A percentile compares a stretch with the other conserved stretches of the same genome.
phyloP scores from a whole-genome alignment of 2,797 vertebrate species.

The Natrix natrix region DNA sequence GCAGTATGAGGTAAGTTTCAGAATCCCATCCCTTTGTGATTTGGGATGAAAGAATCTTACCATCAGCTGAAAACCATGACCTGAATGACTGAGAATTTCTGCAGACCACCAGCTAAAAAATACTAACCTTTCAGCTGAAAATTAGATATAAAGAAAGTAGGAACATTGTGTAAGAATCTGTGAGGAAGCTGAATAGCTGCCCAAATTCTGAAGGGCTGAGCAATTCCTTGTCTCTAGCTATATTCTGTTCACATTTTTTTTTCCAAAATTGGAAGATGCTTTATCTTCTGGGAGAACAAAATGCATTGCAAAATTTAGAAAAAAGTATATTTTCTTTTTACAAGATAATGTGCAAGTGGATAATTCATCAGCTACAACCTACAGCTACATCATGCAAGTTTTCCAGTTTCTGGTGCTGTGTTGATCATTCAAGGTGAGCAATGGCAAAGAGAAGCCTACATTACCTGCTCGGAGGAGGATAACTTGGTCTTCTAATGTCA shows the following conservation, averaged over 20 bases:
- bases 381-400: background rate
- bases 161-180: background rate
- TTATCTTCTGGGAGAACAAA: background rate
- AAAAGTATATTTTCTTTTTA: background rate
- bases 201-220: background rate
- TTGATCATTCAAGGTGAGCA: background rate
- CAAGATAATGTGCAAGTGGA: no score
- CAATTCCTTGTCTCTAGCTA: background rate
- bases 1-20: background rate
- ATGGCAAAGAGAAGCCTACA: background rate
- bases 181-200: background rate
- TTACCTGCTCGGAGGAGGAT: slow-evolving; percentile 93
- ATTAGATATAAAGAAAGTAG: background rate
- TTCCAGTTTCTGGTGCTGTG: background rate
- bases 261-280: background rate
- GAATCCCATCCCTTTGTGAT: background rate
- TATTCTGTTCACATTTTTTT: no score
- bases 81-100: no score
- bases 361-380: background rate
- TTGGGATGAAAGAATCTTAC: background rate
- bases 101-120: background rate
- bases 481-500: slow-evolving; percentile 93
- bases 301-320: background rate
- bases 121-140: background rate
- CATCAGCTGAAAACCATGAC: background rate